These are phyloP conservation scores for Pygoscelis adeliae DNA, from an alignment of 2,113 vertebrate species.

Conservation along the genomic window DNA sequence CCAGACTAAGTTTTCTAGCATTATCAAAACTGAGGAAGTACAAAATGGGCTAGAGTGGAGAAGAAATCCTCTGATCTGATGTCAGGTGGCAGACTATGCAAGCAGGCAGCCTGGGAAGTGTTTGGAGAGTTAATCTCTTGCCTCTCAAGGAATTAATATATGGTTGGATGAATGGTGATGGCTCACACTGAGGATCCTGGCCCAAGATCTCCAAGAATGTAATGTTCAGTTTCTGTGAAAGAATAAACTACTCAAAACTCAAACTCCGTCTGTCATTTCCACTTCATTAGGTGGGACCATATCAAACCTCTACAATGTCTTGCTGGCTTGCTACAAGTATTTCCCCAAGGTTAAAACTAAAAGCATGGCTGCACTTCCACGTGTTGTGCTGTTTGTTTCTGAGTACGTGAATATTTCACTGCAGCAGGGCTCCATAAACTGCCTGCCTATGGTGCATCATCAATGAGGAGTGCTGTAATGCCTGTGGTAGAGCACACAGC, in stretches of 20 bases:
- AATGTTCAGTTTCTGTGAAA: not conserved
- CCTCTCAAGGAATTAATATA: not conserved
- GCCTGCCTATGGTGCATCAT: not conserved
- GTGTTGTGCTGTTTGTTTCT: conserved; percentile 76
- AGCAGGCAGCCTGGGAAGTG: too few species aligned
- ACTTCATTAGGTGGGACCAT: conserved; percentile 67
- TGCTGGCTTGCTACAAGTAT: conserved; percentile 69
- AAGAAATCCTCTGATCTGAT: not conserved
- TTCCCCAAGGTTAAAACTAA: conserved; percentile 77
- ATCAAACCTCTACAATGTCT: conserved; percentile 76
- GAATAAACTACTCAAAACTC: not conserved
- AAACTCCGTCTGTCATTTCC: not conserved
- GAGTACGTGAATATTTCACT: conserved; percentile 61
- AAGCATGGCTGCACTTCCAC: conserved; percentile 65
- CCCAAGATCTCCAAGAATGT: not conserved
- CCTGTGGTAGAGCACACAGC: not conserved
- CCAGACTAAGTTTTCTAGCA: not conserved
- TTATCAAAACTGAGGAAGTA: not conserved
- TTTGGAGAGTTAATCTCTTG: not conserved
- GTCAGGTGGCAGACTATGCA: not conserved
- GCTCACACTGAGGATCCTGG: too few species aligned
- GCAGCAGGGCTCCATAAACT: not conserved
- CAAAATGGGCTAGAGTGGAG: not conserved
- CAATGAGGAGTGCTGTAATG: not conserved
- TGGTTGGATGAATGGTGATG: not conserved